Conservation (phyloP, 2,113 vertebrate species). For the Perca flavescens region DNA sequence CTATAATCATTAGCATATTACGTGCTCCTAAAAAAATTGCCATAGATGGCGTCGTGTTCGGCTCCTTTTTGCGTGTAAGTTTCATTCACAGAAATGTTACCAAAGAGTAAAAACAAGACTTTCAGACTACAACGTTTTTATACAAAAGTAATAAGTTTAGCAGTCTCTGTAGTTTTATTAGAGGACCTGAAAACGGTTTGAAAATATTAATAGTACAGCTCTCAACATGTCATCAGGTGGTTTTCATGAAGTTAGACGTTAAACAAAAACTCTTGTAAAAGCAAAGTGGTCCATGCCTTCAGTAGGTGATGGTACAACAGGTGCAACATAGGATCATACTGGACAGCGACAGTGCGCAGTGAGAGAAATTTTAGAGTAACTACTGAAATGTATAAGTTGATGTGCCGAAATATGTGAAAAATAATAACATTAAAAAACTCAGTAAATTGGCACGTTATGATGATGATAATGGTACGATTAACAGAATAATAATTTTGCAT, state of each 20-base stretch:
- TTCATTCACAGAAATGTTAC: neutral
- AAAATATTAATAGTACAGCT: neutral
- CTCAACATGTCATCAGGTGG: neutral
- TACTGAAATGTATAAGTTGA: too few species aligned
- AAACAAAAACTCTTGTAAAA: too few species aligned
- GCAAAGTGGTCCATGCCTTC: too few species aligned
- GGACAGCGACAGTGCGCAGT: too few species aligned
- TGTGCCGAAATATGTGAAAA: neutral
- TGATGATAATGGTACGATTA: neutral
- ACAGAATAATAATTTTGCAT: neutral
- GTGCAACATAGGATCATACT: too few species aligned
- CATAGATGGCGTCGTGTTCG: too few species aligned
- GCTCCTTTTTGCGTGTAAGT: neutral
- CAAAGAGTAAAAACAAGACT: neutral
- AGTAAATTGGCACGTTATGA: too few species aligned
- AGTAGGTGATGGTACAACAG: too few species aligned
- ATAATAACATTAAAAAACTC: neutral
- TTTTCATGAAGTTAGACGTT: too few species aligned
- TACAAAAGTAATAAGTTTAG: neutral
- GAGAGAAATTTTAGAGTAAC: too few species aligned
- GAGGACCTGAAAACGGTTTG: neutral
- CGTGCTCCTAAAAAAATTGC: neutral
- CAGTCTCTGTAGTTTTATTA: neutral
- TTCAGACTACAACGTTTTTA: neutral
- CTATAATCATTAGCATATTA: neutral